Evolutionary conservation across 2,888 invertebrate genomes (phyloP).

Genomic region (Hedya salicella): DNA sequence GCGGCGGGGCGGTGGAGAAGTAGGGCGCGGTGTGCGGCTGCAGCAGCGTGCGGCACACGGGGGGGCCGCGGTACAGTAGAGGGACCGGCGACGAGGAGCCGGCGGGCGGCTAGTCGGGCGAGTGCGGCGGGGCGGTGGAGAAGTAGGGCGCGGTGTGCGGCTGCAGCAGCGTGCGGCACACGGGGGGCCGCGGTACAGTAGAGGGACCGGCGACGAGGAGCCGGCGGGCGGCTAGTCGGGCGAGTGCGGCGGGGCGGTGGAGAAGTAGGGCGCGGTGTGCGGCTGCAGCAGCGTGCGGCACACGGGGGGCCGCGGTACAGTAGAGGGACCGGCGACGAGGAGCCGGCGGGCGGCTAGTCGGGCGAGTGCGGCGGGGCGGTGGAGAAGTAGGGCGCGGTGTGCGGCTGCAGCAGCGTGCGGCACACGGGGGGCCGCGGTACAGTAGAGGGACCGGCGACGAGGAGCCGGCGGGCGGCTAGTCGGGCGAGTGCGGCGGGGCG

Average conservation of each 20-base stretch:
- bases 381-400: conserved; percentile 96
- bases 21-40: conserved; percentile 96
- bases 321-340: too few species aligned
- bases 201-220: too few species aligned
- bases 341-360: conserved; percentile 1
- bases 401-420: conserved; percentile 96
- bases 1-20: conserved; percentile 93
- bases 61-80: too few species aligned
- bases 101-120: conserved; percentile 49
- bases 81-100: too few species aligned
- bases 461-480: background rate
- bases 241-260: conserved; percentile 89
- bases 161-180: conserved; percentile 98
- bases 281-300: conserved; percentile 98
- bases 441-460: too few species aligned
- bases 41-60: conserved; percentile 98
- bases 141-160: conserved; percentile 96
- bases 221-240: conserved; percentile 45
- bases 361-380: conserved; percentile 88
- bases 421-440: conserved; percentile 87
- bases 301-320: conserved; percentile 80
- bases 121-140: conserved; percentile 91
- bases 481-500: conserved; percentile 86
- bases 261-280: conserved; percentile 96
- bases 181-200: conserved; percentile 69